Conservation (phyloP, 2,888 invertebrate genomes). For the Nemotelus pantherinus region DNA sequence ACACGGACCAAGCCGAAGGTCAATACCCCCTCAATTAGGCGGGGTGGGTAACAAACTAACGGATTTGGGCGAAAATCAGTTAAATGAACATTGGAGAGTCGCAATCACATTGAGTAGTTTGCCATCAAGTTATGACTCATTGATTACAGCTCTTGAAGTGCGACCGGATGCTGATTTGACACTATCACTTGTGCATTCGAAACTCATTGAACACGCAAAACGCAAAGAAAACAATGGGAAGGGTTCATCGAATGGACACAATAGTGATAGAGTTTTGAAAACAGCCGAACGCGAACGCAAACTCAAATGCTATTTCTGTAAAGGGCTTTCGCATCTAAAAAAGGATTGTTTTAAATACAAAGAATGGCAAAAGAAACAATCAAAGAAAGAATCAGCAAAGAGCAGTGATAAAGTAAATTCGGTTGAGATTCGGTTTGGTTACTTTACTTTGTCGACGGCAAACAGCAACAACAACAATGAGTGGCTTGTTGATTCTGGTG, state of each 20-base stretch:
- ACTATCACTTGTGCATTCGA: constrained; percentile 1
- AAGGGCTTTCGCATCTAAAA: constrained; percentile 46
- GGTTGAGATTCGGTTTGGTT: too few species aligned
- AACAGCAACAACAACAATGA: too few species aligned
- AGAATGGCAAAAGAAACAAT: constrained; percentile 47
- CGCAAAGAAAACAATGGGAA: constrained; percentile 4
- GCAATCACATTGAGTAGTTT: constrained; percentile 20
- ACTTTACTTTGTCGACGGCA: background rate
- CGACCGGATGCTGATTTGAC: background rate
- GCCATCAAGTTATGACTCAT: constrained; percentile 7
- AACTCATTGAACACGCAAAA: background rate
- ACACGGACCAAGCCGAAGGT: too few species aligned
- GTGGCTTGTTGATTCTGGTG: too few species aligned
- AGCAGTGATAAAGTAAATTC: too few species aligned
- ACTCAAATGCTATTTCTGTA: constrained; percentile 49
- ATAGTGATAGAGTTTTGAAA: too few species aligned
- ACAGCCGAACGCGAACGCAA: too few species aligned
- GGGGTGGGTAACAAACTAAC: too few species aligned
- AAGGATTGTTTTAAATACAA: constrained; percentile 50
- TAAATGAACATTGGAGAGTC: background rate
- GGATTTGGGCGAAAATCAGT: constrained; percentile 4
- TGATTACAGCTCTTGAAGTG: constrained; percentile 8
- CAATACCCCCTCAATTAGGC: too few species aligned
- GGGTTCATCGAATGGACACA: too few species aligned
- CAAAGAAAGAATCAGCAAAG: too few species aligned